phyloP scores from a whole-genome alignment of 2,888 invertebrate species.

The Nebria brevicollis region DNA sequence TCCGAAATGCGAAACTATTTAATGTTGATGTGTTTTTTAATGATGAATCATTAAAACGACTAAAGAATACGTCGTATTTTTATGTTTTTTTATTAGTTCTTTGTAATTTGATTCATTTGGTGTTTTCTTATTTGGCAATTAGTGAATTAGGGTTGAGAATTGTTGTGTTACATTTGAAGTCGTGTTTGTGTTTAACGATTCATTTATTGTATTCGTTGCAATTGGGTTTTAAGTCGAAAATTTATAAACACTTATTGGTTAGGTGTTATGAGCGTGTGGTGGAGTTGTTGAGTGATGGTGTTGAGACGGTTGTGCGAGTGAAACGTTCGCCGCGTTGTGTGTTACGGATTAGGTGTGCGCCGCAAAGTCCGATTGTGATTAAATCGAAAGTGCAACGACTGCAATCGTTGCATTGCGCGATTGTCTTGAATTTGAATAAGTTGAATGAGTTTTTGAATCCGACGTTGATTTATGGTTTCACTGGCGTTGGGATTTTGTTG shows the following conservation, averaged over 20 bases:
- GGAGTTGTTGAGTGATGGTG: no score
- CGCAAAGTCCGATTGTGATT: background rate
- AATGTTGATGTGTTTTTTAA: constrained; percentile 21
- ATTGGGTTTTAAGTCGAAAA: constrained; percentile 10
- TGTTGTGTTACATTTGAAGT: constrained; percentile 3
- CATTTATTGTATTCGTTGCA: constrained; percentile 7
- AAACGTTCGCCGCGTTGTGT: background rate
- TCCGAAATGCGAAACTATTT: constrained; percentile 21
- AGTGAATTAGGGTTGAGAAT: background rate
- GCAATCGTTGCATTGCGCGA: constrained; percentile 25
- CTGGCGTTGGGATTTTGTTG: constrained; percentile 16
- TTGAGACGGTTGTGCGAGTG: no score
- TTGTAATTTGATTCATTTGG: background rate
- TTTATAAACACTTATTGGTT: constrained; percentile 8
- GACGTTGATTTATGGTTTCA: constrained; percentile 12
- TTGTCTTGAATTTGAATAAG: constrained; percentile 19
- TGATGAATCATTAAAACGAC: background rate
- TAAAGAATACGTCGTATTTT: background rate
- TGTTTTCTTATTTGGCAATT: background rate
- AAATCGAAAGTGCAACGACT: constrained; percentile 20
- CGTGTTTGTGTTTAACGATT: constrained; percentile 4
- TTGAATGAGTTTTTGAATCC: constrained; percentile 26
- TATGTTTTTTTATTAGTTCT: background rate
- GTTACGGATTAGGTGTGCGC: background rate
- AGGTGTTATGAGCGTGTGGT: constrained; percentile 14